Percentiles rank a stretch among this genome's conserved stretches.
These are phyloP conservation scores for Achatina immaculata DNA, from an alignment of 1,140 invertebrate genomes.

Conservation along the genomic window DNA sequence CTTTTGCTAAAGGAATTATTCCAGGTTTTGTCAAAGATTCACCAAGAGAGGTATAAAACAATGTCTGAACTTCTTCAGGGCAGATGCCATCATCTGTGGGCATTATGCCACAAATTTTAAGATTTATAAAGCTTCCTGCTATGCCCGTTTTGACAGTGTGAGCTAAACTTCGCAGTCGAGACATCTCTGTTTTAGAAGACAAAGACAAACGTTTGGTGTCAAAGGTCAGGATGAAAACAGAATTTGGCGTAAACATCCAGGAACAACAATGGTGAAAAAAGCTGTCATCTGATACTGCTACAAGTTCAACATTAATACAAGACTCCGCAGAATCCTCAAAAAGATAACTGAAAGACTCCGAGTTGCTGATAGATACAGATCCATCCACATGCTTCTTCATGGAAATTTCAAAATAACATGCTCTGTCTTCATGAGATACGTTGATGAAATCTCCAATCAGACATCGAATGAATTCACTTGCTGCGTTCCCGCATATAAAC, in stretches of 20 bases:
- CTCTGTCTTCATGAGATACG: neutral
- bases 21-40: conserved; percentile 7
- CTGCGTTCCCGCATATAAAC: conserved; percentile 2
- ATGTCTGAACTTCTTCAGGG: conserved; percentile 15
- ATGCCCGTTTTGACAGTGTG: neutral
- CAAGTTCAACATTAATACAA: conserved; percentile 25
- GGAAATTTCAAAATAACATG: conserved; percentile 17
- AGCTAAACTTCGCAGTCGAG: neutral
- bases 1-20: neutral
- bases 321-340: neutral
- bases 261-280: conserved; percentile 36
- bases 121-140: neutral
- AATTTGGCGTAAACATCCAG: conserved; percentile 31
- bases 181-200: conserved; percentile 4
- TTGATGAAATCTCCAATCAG: conserved; percentile 11
- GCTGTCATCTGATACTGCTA: conserved; percentile 15
- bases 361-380: neutral
- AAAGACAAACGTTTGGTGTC: conserved; percentile 23
- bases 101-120: neutral
- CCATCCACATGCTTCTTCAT: neutral
- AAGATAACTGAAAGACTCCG: conserved; percentile 20
- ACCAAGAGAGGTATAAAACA: conserved; percentile 30
- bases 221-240: conserved; percentile 27
- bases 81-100: neutral
- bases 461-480: conserved; percentile 13